These are phyloP conservation scores for Rhorus exstirpatorius DNA, from an alignment of 2,888 invertebrate genomes.

Conservation along the genomic window DNA sequence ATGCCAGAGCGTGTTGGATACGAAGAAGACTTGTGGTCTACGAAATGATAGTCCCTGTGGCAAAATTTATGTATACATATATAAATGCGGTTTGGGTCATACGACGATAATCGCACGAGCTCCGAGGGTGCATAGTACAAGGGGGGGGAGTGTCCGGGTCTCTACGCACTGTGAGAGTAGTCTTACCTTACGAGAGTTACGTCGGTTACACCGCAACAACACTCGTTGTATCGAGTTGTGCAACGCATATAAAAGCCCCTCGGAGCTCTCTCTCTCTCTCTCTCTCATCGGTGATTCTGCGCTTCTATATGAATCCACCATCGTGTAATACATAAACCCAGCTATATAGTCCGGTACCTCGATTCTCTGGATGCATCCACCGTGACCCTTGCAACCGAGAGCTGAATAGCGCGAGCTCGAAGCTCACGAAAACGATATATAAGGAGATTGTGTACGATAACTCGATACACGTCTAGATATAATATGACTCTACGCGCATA, in stretches of 20 bases:
- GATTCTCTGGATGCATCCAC: constrained; percentile 74
- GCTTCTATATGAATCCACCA: constrained; percentile 1
- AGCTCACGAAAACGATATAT: constrained; percentile 47
- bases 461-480: constrained; percentile 61
- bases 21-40: constrained; percentile 50
- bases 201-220: constrained; percentile 48
- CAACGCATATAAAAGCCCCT: constrained; percentile 60
- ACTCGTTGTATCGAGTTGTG: constrained; percentile 61
- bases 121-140: constrained; percentile 17
- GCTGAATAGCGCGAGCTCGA: constrained; percentile 49
- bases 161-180: constrained; percentile 39
- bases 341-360: constrained; percentile 27
- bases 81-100: constrained; percentile 6
- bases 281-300: too few species aligned
- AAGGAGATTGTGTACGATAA: constrained; percentile 69
- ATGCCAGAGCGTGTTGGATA: neutral
- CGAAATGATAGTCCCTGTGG: constrained; percentile 53
- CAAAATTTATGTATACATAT: constrained; percentile 1
- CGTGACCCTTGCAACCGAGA: constrained; percentile 75
- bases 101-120: constrained; percentile 1
- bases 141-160: too few species aligned
- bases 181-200: constrained; percentile 66
- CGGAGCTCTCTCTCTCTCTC: constrained; percentile 17
- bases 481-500: constrained; percentile 9
- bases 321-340: neutral